phyloP scores from a whole-genome alignment of 2,888 invertebrate genomes.

The Didymodactylos carnosus region DNA sequence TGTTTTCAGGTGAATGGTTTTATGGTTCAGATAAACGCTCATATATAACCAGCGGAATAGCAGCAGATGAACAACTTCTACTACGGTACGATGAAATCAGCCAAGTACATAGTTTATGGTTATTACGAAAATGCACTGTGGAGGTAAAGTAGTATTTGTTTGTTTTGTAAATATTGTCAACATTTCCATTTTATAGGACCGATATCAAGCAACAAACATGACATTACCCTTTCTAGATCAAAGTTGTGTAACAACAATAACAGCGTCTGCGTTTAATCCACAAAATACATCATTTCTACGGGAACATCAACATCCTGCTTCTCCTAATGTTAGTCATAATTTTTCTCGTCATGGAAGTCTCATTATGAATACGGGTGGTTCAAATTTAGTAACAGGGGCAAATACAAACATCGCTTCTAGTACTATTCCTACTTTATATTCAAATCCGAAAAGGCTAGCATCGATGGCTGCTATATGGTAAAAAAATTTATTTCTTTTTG shows the following conservation, averaged over 20 bases:
- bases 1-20: not conserved
- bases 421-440: too few species aligned
- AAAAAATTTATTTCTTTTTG: not conserved
- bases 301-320: too few species aligned
- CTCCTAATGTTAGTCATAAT: too few species aligned
- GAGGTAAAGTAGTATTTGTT: not conserved
- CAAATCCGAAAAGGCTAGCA: not conserved
- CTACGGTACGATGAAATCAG: not conserved
- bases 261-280: not conserved
- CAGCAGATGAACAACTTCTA: not conserved
- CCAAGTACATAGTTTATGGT: not conserved
- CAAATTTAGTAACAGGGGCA: not conserved
- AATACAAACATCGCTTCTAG: too few species aligned
- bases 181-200: not conserved
- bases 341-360: not conserved
- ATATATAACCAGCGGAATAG: not conserved
- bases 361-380: not conserved
- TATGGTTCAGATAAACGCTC: not conserved
- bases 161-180: not conserved
- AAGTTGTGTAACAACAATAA: not conserved
- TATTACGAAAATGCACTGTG: not conserved
- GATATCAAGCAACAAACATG: not conserved
- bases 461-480: not conserved
- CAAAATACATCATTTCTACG: not conserved
- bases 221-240: not conserved